These are phyloP conservation scores for Heteromurus nitidus DNA, from an alignment of 2,888 invertebrate genomes.

Conservation along the genomic window DNA sequence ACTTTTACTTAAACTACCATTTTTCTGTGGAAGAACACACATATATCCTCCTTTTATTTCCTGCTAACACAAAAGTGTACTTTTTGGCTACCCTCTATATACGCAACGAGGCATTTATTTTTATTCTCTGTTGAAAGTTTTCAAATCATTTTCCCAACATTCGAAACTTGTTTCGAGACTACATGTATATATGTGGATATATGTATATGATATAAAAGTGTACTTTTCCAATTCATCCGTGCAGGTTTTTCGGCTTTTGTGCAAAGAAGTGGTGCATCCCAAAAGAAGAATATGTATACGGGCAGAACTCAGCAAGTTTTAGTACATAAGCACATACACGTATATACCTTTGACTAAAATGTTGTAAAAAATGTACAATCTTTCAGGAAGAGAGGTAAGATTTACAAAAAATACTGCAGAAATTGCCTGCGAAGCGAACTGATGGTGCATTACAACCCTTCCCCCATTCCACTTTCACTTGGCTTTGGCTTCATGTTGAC, in stretches of 20 bases:
- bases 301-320: no score
- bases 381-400: no score
- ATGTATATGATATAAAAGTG: background rate
- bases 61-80: background rate
- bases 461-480: background rate
- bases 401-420: no score
- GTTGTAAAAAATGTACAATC: no score
- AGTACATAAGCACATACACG: no score
- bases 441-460: background rate
- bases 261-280: background rate
- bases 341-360: no score
- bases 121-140: no score
- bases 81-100: background rate
- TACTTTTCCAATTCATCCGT: background rate
- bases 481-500: background rate
- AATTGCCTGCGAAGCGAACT: no score
- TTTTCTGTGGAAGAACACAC: background rate
- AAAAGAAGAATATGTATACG: no score
- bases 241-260: background rate
- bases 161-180: background rate
- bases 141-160: conserved; percentile 2
- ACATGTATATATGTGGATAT: no score
- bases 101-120: no score
- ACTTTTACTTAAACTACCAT: background rate
- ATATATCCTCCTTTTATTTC: background rate